Base-by-base conservation (phyloP, 2,113 vertebrate genomes). In the Hemicordylus capensis region DNA sequence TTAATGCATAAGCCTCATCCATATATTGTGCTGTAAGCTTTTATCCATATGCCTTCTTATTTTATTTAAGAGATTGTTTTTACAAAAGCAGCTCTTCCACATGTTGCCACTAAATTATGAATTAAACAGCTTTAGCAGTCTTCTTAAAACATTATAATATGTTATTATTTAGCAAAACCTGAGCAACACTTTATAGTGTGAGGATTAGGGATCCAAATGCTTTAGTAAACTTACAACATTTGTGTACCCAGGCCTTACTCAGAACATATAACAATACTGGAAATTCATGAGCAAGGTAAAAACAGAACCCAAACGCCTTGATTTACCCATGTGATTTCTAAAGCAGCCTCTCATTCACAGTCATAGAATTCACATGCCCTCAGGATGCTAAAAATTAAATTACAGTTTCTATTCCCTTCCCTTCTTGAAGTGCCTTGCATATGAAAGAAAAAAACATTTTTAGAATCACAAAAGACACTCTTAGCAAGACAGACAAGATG, bases 311-410 rank as follows among this genome's bases (percentile, higher is more conserved):
- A 20, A 76, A 48, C 34, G 10, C 4, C 26, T 72, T 7, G 31
- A 54, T 67, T 69, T 44, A 24, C 46, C 34, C 17, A 1, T 3
- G 4, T 37, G 8, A 78, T 0, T 54, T 39, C 7, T 0, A 24
- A 2, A 81, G 70, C 28, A 8, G 14, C 14, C 8, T 80, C 39
- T 39, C 20, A 48, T 34, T 37, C 34, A 64, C 22, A 70, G 56
- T 61, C 67, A 48, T 28, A 78, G 39, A 70, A 58, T 48, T n/a
- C n/a, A 39, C 26, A 78, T 78, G 64, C 54, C 54, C 54, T 70
- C 22, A 78, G 51, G 51, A 77, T 85, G 20, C 31, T 51, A 78
- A 70, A 31, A 70, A 83, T 46, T 61, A 83, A 48, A 56, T 61
- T 34, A 70, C n/a, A 46, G 39, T 5, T 70, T 59, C 39, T 78